Evolutionary conservation across 2,888 invertebrate genomes (phyloP).

Genomic region (Cepaea hortensis): DNA sequence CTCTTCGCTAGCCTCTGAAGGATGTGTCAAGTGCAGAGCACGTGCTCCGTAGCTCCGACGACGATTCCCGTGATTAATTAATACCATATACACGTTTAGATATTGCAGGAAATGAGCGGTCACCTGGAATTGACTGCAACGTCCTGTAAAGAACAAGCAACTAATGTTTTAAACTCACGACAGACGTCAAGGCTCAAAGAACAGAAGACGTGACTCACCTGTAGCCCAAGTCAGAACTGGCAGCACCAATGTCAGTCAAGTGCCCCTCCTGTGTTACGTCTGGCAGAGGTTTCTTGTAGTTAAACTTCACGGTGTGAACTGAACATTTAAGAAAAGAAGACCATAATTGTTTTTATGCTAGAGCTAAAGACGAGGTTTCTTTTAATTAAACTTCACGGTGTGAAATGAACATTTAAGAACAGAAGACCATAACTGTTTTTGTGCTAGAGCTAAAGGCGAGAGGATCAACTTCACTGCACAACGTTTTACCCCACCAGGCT

Average conservation of each 20-base stretch:
- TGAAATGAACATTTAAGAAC: slow-evolving; percentile 54
- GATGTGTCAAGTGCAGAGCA: too few relatives aligned
- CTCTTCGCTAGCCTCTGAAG: too few relatives aligned
- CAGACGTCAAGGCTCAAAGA: neutral
- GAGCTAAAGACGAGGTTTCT: slow-evolving; percentile 50
- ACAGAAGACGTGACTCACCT: slow-evolving; percentile 54
- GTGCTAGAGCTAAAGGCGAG: slow-evolving; percentile 25
- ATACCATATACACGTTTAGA: too few relatives aligned
- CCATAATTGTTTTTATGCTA: neutral
- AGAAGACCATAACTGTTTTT: neutral
- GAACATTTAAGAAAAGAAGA: neutral
- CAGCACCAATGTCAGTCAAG: slow-evolving; percentile 62
- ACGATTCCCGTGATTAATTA: too few relatives aligned
- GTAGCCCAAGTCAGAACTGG: slow-evolving; percentile 65
- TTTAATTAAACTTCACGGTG: slow-evolving; percentile 65
- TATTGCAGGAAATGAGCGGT: too few relatives aligned
- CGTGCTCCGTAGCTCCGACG: too few relatives aligned
- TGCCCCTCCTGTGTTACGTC: slow-evolving; percentile 68
- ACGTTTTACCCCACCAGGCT: too few relatives aligned
- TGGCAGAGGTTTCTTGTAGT: slow-evolving; percentile 61
- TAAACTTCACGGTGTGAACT: slow-evolving; percentile 67
- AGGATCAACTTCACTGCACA: neutral
- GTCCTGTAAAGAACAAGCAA: too few relatives aligned
- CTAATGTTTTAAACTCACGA: neutral
- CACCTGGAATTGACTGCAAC: too few relatives aligned